Percentiles rank a stretch among this genome's conserved stretches.
These are phyloP conservation scores for Ptilorrhoa leucosticta DNA, from an alignment of 2,113 vertebrate genomes.

Conservation along the genomic window DNA sequence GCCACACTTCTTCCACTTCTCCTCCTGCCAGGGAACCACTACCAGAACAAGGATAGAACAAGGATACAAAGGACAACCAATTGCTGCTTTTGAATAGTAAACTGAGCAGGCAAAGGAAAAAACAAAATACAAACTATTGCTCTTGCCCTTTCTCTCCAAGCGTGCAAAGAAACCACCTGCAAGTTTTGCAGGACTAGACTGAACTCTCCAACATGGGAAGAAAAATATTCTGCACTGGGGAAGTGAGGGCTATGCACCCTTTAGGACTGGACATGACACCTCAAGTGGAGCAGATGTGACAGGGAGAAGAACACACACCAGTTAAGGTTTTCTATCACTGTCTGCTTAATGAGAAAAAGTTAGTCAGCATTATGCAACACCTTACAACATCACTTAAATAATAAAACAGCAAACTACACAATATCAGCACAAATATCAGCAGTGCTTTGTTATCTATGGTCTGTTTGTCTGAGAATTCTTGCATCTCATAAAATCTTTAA, in stretches of 20 bases:
- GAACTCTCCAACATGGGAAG: not conserved
- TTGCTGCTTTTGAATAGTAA: not conserved
- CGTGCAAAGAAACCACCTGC: not conserved
- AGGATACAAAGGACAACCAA: not conserved
- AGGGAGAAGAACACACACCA: not conserved
- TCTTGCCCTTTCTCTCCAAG: not conserved
- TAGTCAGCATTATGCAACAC: not conserved
- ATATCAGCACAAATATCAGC: not conserved
- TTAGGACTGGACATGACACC: not conserved
- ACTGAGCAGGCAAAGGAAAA: not conserved
- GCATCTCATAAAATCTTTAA: not conserved
- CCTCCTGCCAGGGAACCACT: not conserved
- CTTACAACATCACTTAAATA: not conserved
- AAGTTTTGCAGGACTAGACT: not conserved
- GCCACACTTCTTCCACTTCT: not conserved
- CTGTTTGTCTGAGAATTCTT: not conserved
- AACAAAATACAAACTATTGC: not conserved
- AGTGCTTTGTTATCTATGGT: not conserved
- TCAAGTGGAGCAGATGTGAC: not conserved
- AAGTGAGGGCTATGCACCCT: not conserved
- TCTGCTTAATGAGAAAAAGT: not conserved
- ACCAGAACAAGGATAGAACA: not conserved
- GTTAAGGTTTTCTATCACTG: not conserved
- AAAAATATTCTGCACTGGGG: not conserved
- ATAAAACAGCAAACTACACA: not conserved